Conservation (phyloP, 2,888 invertebrate genomes). For the Mesorhabditis spiculigera region DNA sequence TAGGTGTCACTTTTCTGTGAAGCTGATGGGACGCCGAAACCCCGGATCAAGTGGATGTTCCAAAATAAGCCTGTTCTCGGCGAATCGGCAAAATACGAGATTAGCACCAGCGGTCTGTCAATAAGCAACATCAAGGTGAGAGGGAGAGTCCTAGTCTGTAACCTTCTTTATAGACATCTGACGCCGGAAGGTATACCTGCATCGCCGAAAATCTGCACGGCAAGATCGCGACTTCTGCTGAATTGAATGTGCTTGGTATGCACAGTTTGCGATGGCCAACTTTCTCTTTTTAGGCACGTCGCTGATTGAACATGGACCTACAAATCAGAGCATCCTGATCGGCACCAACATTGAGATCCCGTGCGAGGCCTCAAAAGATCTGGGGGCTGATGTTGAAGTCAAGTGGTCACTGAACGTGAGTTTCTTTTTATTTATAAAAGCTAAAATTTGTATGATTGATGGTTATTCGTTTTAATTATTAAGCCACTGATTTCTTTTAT, state of each 20-base stretch:
- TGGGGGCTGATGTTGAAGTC: constrained; percentile 57
- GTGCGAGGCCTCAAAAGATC: constrained; percentile 89
- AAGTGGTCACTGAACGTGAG: constrained; percentile 44
- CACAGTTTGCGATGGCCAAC: neutral
- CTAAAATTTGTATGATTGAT: too few relatives aligned
- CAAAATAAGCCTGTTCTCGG: constrained; percentile 70
- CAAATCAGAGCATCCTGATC: constrained; percentile 72
- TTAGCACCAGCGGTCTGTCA: constrained; percentile 16
- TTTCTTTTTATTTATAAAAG: neutral
- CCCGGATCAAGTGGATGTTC: constrained; percentile 85
- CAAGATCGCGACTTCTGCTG: constrained; percentile 34
- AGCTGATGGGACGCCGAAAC: constrained; percentile 83
- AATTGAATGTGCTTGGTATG: constrained; percentile 25
- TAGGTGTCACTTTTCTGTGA: too few relatives aligned
- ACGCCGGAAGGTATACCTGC: constrained; percentile 62
- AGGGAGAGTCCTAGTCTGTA: neutral
- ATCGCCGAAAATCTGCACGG: constrained; percentile 62
- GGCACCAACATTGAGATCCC: constrained; percentile 88
- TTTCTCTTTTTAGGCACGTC: constrained; percentile 73
- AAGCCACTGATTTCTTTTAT: neutral
- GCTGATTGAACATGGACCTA: constrained; percentile 73
- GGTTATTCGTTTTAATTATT: neutral
- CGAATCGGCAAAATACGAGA: constrained; percentile 12
- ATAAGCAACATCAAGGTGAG: constrained; percentile 25
- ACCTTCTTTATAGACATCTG: constrained; percentile 19